These are phyloP conservation scores for Lepus oiostolus DNA, from an alignment of 2,797 vertebrate species.

Conservation along the genomic window DNA sequence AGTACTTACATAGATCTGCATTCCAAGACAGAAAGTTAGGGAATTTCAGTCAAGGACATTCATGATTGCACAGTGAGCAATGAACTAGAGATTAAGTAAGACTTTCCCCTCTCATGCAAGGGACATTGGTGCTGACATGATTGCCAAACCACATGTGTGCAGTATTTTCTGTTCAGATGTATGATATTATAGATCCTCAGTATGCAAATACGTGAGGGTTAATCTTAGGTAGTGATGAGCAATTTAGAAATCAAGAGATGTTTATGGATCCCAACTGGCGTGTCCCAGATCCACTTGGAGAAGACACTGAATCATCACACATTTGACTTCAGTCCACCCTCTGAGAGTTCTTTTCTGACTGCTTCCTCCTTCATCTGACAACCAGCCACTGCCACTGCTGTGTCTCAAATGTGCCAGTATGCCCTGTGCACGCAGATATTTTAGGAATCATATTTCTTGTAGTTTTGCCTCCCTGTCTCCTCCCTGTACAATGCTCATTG, in stretches of 20 bases:
- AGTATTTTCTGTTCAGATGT: not conserved
- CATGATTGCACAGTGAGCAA: not conserved
- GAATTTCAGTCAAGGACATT: not conserved
- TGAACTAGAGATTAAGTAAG: not conserved
- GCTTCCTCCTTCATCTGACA: not conserved
- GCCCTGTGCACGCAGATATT: not conserved
- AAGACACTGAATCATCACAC: not conserved
- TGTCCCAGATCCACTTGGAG: not conserved
- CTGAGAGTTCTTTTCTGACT: not conserved
- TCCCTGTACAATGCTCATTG: too few species aligned
- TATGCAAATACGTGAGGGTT: not conserved
- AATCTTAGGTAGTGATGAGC: not conserved
- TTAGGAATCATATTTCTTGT: not conserved
- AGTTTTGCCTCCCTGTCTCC: not conserved
- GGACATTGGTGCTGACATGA: not conserved
- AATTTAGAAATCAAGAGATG: not conserved
- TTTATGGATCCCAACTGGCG: not conserved
- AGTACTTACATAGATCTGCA: rapidly evolving
- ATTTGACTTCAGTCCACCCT: not conserved
- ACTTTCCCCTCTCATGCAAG: not conserved
- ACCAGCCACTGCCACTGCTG: not conserved
- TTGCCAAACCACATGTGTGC: not conserved
- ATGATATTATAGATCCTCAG: not conserved
- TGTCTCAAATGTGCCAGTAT: not conserved
- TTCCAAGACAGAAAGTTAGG: not conserved